These are phyloP conservation scores for Pseudococcus viburni DNA, from an alignment of 2,888 invertebrate genomes.

Conservation along the genomic window DNA sequence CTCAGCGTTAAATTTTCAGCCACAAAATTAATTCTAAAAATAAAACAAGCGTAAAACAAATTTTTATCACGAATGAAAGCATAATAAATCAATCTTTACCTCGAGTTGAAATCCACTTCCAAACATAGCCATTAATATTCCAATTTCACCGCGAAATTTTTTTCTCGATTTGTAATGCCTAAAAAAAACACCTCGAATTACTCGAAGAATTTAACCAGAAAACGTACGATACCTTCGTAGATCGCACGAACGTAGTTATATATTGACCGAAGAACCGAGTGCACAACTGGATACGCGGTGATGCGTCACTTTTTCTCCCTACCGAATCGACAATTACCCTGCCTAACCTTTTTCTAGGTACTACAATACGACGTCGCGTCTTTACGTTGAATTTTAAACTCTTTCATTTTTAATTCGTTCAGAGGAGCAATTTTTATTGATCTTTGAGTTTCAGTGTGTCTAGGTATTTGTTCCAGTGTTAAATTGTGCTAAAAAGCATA, in stretches of 20 bases:
- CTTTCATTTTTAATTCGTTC: no score
- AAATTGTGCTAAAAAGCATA: no score
- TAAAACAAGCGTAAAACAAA: background rate
- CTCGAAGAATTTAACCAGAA: background rate
- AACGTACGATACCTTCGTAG: background rate
- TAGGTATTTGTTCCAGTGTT: no score
- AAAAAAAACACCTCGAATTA: background rate
- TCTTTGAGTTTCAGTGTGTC: no score
- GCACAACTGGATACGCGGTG: constrained; percentile 1
- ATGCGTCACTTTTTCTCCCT: constrained; percentile 14
- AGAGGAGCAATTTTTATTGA: no score
- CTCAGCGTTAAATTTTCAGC: background rate
- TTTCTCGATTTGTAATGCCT: background rate
- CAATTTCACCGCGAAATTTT: background rate
- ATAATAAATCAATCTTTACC: background rate
- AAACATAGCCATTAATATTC: background rate
- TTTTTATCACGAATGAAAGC: background rate
- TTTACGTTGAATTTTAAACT: no score
- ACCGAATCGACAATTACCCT: background rate
- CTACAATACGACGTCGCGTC: background rate
- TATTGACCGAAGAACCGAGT: background rate
- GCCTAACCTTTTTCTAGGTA: background rate
- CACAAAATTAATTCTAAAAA: background rate
- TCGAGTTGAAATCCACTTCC: background rate
- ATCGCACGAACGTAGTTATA: background rate